A percentile compares a stretch with the other conserved stretches of the same genome.
phyloP scores from a whole-genome alignment of 1,140 invertebrate species.

The Eriosoma lanigerum region DNA sequence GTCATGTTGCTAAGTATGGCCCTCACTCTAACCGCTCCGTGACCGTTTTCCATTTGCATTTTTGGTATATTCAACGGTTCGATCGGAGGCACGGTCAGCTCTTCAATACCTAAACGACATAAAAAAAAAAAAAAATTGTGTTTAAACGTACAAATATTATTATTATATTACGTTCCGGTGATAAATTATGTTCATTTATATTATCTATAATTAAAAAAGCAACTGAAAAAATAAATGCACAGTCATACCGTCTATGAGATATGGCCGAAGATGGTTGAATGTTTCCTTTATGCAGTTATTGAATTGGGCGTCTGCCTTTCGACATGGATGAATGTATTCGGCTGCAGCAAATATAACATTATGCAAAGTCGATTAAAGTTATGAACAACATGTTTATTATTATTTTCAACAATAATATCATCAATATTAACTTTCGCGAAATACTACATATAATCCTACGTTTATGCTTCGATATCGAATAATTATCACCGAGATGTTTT shows the following conservation, averaged over 20 bases:
- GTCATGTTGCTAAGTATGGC: conserved; percentile 73
- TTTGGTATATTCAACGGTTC: conserved; percentile 71
- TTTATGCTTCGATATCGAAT: too few species aligned
- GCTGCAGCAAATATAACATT: conserved; percentile 63
- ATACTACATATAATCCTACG: too few species aligned
- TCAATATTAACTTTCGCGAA: not conserved
- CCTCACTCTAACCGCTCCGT: conserved; percentile 70
- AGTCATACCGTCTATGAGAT: conserved; percentile 63
- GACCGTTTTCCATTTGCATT: conserved; percentile 73
- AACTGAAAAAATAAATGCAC: too few species aligned
- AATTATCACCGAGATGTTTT: too few species aligned
- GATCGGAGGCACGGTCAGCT: conserved; percentile 70
- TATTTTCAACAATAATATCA: not conserved
- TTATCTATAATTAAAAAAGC: too few species aligned
- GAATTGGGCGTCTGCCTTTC: conserved; percentile 66
- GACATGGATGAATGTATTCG: conserved; percentile 72
- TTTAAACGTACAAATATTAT: too few species aligned
- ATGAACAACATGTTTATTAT: not conserved
- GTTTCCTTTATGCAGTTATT: conserved; percentile 69
- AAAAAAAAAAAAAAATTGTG: not conserved
- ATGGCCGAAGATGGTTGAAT: conserved; percentile 72
- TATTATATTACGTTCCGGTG: too few species aligned
- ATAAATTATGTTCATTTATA: too few species aligned
- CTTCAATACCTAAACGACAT: conserved; percentile 65
- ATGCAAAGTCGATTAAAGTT: not conserved